Evolutionary conservation across 2,797 vertebrate species (phyloP).

Genomic region (Halcyon chelicuti): DNA sequence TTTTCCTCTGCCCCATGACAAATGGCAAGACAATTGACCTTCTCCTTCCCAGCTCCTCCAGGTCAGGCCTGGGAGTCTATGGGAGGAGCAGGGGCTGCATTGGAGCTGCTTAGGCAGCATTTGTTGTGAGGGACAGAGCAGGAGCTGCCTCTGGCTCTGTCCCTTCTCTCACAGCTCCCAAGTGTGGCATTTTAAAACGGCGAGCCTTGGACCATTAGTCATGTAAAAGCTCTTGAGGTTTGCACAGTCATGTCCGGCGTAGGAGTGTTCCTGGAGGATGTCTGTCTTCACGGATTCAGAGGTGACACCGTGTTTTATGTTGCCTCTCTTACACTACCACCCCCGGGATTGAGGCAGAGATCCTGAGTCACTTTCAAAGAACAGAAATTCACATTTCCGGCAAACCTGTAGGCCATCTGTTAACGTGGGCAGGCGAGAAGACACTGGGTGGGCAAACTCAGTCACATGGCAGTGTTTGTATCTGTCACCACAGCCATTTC

Average conservation of each 20-base stretch:
- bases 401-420: background rate
- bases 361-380: slow-evolving; percentile 8
- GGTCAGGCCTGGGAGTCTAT: background rate
- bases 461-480: background rate
- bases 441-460: background rate
- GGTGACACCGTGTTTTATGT: background rate
- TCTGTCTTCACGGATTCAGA: slow-evolving; percentile 22
- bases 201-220: background rate
- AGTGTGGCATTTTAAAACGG: background rate
- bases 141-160: background rate
- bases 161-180: background rate
- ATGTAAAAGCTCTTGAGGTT: background rate
- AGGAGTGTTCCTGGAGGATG: background rate
- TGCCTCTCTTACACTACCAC: background rate
- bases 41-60: background rate
- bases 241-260: background rate
- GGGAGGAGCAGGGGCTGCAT: background rate
- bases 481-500: background rate
- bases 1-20: background rate
- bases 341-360: background rate
- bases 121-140: background rate
- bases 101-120: background rate
- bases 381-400: background rate
- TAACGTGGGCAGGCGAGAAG: background rate
- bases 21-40: background rate